Evolutionary conservation across 2,888 invertebrate species (phyloP).

Genomic region (Prosapia bicincta): DNA sequence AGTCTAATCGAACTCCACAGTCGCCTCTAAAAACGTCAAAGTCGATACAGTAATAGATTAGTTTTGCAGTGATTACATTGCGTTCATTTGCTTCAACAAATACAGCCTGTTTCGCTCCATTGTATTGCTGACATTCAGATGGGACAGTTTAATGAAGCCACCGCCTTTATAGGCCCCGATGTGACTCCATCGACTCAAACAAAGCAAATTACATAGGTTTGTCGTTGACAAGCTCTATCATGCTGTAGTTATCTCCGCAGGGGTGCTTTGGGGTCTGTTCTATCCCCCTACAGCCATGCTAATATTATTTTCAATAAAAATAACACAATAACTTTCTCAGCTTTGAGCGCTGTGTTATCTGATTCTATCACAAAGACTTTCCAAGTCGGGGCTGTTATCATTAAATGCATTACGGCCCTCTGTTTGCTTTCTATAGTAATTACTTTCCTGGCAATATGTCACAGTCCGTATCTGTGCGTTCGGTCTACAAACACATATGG

Average conservation of each 20-base stretch:
- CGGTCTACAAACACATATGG: no score
- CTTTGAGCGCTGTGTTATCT: not conserved
- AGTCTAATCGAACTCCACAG: no score
- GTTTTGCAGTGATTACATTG: no score
- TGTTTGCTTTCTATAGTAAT: no score
- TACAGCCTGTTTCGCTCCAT: not conserved
- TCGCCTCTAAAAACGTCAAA: no score
- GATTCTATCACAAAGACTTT: not conserved
- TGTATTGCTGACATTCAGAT: not conserved
- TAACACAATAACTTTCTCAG: not conserved
- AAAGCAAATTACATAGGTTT: not conserved
- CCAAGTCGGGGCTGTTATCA: no score
- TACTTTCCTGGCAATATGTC: no score
- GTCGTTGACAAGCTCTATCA: not conserved
- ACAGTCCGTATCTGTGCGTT: no score
- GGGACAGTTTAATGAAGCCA: not conserved
- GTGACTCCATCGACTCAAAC: not conserved
- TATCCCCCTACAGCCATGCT: not conserved
- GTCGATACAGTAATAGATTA: no score
- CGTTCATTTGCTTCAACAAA: no score
- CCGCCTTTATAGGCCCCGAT: not conserved
- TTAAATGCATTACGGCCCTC: no score
- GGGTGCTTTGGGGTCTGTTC: not conserved
- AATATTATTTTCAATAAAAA: not conserved
- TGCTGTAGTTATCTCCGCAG: not conserved